phyloP scores from a whole-genome alignment of 1,140 invertebrate genomes.

The Scaptomyza montana region DNA sequence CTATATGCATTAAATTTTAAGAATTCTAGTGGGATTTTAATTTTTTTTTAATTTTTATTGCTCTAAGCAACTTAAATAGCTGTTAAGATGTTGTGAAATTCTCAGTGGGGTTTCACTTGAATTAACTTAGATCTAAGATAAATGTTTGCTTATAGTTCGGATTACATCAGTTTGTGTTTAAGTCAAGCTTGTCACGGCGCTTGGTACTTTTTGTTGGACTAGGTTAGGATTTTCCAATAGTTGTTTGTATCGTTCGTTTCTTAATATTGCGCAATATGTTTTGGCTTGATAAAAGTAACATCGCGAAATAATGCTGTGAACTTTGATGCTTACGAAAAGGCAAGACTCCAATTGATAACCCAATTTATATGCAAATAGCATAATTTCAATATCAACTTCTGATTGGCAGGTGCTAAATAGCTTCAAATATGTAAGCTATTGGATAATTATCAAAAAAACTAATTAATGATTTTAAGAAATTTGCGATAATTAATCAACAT shows the following conservation, averaged over 20 bases:
- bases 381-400: too few species aligned
- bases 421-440: too few species aligned
- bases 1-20: background rate
- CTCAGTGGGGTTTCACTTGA: slow-evolving; percentile 10
- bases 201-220: slow-evolving; percentile 48
- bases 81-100: slow-evolving; percentile 14
- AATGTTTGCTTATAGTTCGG: slow-evolving; percentile 9
- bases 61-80: background rate
- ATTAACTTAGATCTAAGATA: slow-evolving; percentile 11
- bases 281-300: slow-evolving; percentile 23
- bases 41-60: background rate
- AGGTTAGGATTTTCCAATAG: slow-evolving; percentile 58
- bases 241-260: background rate
- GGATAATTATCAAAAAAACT: too few species aligned
- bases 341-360: background rate
- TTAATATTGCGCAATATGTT: slow-evolving; percentile 7
- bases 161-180: slow-evolving; percentile 3
- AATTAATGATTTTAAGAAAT: too few species aligned
- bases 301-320: slow-evolving; percentile 31
- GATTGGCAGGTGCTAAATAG: too few species aligned
- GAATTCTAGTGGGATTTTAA: slow-evolving; percentile 14
- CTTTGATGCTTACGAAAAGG: background rate
- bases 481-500: too few species aligned
- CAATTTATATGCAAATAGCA: background rate
- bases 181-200: slow-evolving; percentile 21